Percentiles rank a stretch among this genome's conserved stretches.
These are phyloP conservation scores for Lycocerus yunnanus DNA, from an alignment of 2,888 invertebrate genomes.

Conservation along the genomic window DNA sequence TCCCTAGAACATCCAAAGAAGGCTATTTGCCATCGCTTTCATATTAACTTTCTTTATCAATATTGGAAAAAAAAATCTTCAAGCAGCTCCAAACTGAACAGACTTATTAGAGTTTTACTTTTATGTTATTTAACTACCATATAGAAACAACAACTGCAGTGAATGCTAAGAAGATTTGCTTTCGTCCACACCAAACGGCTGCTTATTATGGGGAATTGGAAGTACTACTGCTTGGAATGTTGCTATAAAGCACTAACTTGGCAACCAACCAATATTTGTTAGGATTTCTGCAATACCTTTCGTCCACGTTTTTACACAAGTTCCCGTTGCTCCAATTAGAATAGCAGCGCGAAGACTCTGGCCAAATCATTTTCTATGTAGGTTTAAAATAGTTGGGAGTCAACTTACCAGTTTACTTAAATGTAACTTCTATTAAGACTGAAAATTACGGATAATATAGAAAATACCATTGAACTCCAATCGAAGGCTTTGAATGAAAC, in stretches of 20 bases:
- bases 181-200: background rate
- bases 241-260: background rate
- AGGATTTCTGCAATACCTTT: background rate
- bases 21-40: background rate
- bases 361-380: background rate
- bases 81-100: background rate
- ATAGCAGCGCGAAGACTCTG: background rate
- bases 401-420: background rate
- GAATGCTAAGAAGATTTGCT: background rate
- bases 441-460: background rate
- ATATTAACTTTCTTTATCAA: background rate
- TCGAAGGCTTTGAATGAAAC: background rate
- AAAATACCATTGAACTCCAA: background rate
- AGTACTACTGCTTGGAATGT: background rate
- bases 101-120: background rate
- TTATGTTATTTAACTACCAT: background rate
- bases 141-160: background rate
- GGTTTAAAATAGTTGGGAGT: background rate
- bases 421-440: background rate
- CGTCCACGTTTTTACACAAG: background rate
- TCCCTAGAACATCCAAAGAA: background rate
- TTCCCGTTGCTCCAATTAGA: background rate
- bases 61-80: background rate
- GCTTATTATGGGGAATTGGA: background rate
- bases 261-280: background rate